Evolutionary conservation across 2,113 vertebrate species (phyloP), one percentile per base, ranked within the genome.

Genomic region (Romanogobio albipinnatus): DNA sequence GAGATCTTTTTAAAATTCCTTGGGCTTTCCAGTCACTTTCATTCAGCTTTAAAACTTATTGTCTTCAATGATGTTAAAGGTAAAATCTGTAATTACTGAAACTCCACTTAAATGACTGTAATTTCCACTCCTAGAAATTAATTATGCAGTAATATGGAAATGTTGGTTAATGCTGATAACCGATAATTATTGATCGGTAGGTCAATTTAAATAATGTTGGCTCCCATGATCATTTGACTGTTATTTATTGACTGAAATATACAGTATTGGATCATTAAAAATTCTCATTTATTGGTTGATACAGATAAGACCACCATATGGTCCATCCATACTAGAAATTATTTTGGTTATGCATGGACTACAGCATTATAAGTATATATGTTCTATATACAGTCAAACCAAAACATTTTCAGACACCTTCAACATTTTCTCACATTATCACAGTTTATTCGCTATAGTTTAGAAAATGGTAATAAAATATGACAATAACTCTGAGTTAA

Each of bases 51-150:
- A 11, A 9, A 22, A n/a, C 17, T 1, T 73, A 4, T 58, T 53
- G 64, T 39, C 33, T 68, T 73, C 5, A 45, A 19, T 45, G 9
- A 45, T 45, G 68, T 73, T n/a, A 73, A 73, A n/a, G 68, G 39
- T 78, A 3, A 66, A 81, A 66, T 51, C 26, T 49, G 43, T 13
- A 33, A n/a, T 51, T 81, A 81, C 47, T 51, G 43, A 81, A 66
- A 51, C 14, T 26, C 6, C 49, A 51, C 39, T 39, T 39, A 39
- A 39, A 39, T 39, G 6, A 39, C 39, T 39, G 19, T 17, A 19
- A 62, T 62, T 36, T 36, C 1, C 14, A 36, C 66, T 68, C 8
- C 66, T 70, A 36, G 17, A 71, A 39, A 43, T 71, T 2, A 10
- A 9, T 70, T 36, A 7, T 71, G 17, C 13, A 49, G 5, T 43